Conservation (phyloP, 1,140 invertebrate genomes). For the Triops longicaudatus region DNA sequence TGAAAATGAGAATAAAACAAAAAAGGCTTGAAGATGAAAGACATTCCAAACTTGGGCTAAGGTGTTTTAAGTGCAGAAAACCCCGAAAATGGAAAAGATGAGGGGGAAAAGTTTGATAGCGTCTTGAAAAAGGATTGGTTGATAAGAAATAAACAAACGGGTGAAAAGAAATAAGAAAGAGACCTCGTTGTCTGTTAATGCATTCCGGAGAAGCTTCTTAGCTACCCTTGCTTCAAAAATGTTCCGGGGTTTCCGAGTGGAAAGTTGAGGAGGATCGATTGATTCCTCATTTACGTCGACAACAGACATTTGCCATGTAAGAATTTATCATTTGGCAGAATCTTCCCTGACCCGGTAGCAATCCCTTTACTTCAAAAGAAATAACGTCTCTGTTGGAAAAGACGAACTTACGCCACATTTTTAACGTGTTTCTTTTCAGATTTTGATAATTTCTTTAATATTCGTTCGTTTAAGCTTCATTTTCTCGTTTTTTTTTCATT, state of each 20-base stretch:
- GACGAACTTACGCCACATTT: no score
- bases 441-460: no score
- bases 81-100: neutral
- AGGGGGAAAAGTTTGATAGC: neutral
- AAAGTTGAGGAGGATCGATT: neutral
- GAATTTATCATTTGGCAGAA: neutral
- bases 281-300: neutral
- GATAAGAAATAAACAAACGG: neutral
- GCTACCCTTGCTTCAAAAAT: neutral
- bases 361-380: no score
- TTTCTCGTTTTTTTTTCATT: no score
- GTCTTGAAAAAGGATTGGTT: neutral
- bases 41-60: neutral
- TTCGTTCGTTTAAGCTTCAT: no score
- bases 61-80: slow-evolving; percentile 9
- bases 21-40: neutral
- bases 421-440: no score
- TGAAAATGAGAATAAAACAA: neutral
- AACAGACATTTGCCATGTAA: neutral
- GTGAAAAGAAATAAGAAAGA: neutral
- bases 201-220: slow-evolving; percentile 11
- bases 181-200: neutral
- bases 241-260: neutral
- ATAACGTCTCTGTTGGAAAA: no score
- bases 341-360: no score